Conservation (phyloP, 2,797 vertebrate genomes). For the Triplophysa yarkandensis region DNA sequence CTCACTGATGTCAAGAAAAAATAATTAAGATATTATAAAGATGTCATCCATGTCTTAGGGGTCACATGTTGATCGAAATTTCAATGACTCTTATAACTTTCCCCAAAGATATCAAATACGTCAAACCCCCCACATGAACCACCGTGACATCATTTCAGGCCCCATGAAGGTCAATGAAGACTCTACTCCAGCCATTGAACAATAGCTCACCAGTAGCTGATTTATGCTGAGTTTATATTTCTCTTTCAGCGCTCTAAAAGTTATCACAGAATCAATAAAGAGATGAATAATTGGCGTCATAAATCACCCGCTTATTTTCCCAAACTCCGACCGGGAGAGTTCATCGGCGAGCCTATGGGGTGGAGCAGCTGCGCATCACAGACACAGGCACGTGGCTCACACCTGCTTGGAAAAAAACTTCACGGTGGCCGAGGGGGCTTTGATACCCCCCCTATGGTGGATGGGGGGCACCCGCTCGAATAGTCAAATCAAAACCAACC, state of each 20-base stretch:
- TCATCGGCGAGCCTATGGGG: slow-evolving; percentile 69
- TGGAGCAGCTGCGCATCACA: slow-evolving; percentile 62
- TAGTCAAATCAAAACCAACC: neutral
- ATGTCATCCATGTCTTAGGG: too few species aligned
- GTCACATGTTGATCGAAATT: neutral
- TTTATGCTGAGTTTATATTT: slow-evolving; percentile 61
- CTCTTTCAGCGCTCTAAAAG: slow-evolving; percentile 58
- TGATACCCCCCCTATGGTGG: too few species aligned
- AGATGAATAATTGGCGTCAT: slow-evolving; percentile 77
- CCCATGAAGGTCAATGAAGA: slow-evolving; percentile 56
- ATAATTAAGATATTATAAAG: too few species aligned
- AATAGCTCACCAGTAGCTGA: slow-evolving; percentile 67
- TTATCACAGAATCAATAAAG: slow-evolving; percentile 69
- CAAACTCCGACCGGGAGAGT: slow-evolving; percentile 55
- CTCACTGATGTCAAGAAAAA: too few species aligned
- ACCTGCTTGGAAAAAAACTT: slow-evolving; percentile 68
- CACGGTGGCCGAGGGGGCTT: slow-evolving; percentile 3
- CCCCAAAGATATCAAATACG: neutral
- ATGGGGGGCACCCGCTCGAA: neutral
- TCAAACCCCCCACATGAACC: neutral
- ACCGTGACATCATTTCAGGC: slow-evolving; percentile 17
- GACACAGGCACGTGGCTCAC: slow-evolving; percentile 76
- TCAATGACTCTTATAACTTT: neutral
- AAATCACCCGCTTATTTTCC: slow-evolving; percentile 75
- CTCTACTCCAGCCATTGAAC: slow-evolving; percentile 60